Percentiles rank a stretch among this genome's conserved stretches.
phyloP scores from a whole-genome alignment of 30 jellyfish, hydroid and myxozoan species.

The Turritopsis dohrnii region DNA sequence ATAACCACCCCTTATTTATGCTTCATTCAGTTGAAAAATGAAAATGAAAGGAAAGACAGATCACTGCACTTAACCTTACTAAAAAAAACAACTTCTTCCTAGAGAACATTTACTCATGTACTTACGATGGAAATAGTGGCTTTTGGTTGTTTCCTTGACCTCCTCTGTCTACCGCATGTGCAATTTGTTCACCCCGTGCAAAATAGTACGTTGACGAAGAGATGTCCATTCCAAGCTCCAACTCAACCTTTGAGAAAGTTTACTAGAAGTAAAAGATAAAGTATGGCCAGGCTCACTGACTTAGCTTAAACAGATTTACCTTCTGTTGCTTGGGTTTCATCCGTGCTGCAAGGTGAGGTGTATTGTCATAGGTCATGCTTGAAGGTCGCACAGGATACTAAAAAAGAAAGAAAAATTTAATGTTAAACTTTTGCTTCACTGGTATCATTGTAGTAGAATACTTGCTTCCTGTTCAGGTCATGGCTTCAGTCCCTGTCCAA shows the following conservation, averaged over 20 bases:
- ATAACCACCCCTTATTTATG: too few species aligned
- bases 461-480: too few species aligned
- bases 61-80: too few species aligned
- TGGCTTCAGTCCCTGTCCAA: neutral
- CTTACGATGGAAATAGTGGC: constrained; percentile 26
- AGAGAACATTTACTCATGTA: neutral
- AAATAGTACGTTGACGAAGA: constrained; percentile 49
- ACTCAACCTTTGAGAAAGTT: constrained; percentile 49
- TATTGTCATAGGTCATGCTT: constrained; percentile 62
- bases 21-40: too few species aligned
- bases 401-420: constrained; percentile 11
- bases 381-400: constrained; percentile 96
- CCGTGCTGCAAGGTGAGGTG: constrained; percentile 58
- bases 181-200: constrained; percentile 94
- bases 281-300: neutral
- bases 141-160: constrained; percentile 25
- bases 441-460: neutral
- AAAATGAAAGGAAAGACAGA: too few species aligned
- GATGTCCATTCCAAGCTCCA: constrained; percentile 68
- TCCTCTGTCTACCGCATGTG: constrained; percentile 82
- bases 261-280: neutral
- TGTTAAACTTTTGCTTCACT: neutral
- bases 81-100: too few species aligned
- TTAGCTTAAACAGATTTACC: constrained; percentile 7
- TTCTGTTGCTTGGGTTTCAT: constrained; percentile 79